phyloP scores from a whole-genome alignment of 2,888 invertebrate genomes.

The Sturmia bella region DNA sequence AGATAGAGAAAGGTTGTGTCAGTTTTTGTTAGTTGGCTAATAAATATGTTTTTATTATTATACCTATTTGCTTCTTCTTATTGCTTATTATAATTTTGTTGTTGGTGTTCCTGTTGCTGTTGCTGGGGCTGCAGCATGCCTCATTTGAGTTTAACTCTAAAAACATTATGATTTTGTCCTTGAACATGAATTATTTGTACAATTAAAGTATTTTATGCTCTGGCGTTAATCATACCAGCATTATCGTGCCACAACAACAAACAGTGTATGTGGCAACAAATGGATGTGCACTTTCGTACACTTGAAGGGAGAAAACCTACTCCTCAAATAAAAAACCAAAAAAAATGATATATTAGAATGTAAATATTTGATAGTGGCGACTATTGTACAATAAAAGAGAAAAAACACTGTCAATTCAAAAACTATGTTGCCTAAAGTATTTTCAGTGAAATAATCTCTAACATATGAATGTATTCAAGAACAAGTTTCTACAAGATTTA shows the following conservation, averaged over 20 bases:
- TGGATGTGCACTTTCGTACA: not conserved
- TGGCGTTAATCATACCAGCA: constrained; percentile 58
- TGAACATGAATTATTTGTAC: constrained; percentile 69
- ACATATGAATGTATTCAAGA: constrained; percentile 27
- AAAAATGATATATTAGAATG: constrained; percentile 43
- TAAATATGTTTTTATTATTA: constrained; percentile 60
- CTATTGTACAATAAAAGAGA: too few species aligned
- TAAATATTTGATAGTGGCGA: constrained; percentile 26
- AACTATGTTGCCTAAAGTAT: not conserved
- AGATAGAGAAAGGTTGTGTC: constrained; percentile 38
- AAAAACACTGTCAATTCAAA: constrained; percentile 2
- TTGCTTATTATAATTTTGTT: constrained; percentile 26
- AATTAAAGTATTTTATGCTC: constrained; percentile 65
- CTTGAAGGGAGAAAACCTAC: constrained; percentile 4
- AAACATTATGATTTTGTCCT: constrained; percentile 63
- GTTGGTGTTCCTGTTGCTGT: not conserved
- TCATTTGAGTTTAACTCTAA: constrained; percentile 15
- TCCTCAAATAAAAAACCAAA: too few species aligned
- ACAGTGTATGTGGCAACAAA: constrained; percentile 29
- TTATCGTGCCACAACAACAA: constrained; percentile 28
- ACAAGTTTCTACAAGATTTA: constrained; percentile 14
- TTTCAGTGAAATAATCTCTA: constrained; percentile 43
- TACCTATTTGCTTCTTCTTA: too few species aligned
- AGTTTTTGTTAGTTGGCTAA: constrained; percentile 46
- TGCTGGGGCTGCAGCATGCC: constrained; percentile 5